Base-by-base conservation (phyloP, 2,888 invertebrate genomes). In the Ophion obscuratus region DNA sequence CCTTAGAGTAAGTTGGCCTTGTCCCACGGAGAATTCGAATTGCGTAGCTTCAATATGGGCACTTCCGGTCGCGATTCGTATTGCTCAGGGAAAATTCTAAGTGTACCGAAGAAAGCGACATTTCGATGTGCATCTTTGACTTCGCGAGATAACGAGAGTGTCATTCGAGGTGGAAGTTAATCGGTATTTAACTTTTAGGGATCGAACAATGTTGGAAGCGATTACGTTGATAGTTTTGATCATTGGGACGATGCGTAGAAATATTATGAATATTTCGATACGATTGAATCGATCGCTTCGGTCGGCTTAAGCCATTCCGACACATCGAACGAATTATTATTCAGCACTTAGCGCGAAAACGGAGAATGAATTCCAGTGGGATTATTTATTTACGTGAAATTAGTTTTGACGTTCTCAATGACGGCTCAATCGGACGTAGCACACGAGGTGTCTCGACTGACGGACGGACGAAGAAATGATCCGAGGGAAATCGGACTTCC, bases 1-100 rank as follows among this genome's bases (percentile, higher is more conserved):
- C 5, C 77, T 84, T 11, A 73, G 67, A 81, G 84, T 84, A 77
- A 84, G 84, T 81, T 75, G 14, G 5, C 36, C 20, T 57, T 71
- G 9, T 5, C 36, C 5, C 5, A 9, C 40, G 36, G 20, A 57
- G 5, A n/a, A 11, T 14, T 5, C 6, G 1, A 57, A 40, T 40
- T 31, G n/a, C 17, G 36, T 40, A 31, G 17, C 17, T 53, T 14
- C 17, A 57, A 57, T 73, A 14, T 17, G 31, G 9, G 36, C 10
- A 9, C 2, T 17, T 24, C n/a, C 44, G n/a, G 17, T 24, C 40
- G 20, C 1, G 20, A 24, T 14, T 66, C 27, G 31, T 53, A 57
- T 53, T 14, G 24, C 17, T 3, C n/a, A 9, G 5, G 36, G 0
- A 47, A 10, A 0, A 3, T 17, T 2, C 2, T 5, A 40, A 36